Evolutionary conservation across 2,888 invertebrate species (phyloP).

Genomic region (Drosophila cognata): DNA sequence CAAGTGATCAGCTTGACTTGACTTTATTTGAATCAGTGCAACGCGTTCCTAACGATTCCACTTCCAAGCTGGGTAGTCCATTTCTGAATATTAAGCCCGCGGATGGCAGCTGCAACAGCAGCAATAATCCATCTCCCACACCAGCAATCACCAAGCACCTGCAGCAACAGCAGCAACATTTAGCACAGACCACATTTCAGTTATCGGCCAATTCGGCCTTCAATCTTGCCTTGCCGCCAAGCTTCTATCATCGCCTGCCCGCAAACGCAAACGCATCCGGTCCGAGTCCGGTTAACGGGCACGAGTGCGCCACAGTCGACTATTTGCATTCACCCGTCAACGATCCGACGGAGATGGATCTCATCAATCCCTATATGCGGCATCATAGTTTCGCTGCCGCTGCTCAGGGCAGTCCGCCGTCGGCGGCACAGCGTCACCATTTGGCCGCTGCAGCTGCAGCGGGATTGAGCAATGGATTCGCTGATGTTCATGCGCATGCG

Average conservation of each 20-base stretch:
- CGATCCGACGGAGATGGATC: slow-evolving; percentile 77
- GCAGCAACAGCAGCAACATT: slow-evolving; percentile 54
- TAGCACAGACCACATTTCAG: slow-evolving; percentile 73
- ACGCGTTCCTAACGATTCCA: slow-evolving; percentile 18
- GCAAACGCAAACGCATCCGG: slow-evolving; percentile 35
- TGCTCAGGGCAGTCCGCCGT: slow-evolving; percentile 71
- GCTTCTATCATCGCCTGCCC: slow-evolving; percentile 66
- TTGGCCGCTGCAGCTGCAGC: slow-evolving; percentile 69
- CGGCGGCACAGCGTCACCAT: slow-evolving; percentile 78
- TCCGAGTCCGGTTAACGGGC: slow-evolving; percentile 36
- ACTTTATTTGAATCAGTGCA: slow-evolving; percentile 16
- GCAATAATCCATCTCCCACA: slow-evolving; percentile 63
- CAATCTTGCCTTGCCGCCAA: slow-evolving; percentile 82
- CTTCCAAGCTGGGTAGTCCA: slow-evolving; percentile 85
- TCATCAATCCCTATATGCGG: slow-evolving; percentile 84
- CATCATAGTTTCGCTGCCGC: slow-evolving; percentile 80
- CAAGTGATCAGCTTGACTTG: neutral
- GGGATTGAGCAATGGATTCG: slow-evolving; percentile 70
- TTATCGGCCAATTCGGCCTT: slow-evolving; percentile 83
- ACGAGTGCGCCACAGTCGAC: slow-evolving; percentile 40
- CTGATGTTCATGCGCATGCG: slow-evolving; percentile 75
- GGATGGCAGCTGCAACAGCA: slow-evolving; percentile 83
- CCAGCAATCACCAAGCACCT: slow-evolving; percentile 28
- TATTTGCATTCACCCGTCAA: slow-evolving; percentile 47
- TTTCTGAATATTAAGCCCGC: slow-evolving; percentile 82